Percentiles rank a stretch among this genome's conserved stretches.
phyloP scores from a whole-genome alignment of 1,140 invertebrate genomes.

The Copidosoma floridanum region DNA sequence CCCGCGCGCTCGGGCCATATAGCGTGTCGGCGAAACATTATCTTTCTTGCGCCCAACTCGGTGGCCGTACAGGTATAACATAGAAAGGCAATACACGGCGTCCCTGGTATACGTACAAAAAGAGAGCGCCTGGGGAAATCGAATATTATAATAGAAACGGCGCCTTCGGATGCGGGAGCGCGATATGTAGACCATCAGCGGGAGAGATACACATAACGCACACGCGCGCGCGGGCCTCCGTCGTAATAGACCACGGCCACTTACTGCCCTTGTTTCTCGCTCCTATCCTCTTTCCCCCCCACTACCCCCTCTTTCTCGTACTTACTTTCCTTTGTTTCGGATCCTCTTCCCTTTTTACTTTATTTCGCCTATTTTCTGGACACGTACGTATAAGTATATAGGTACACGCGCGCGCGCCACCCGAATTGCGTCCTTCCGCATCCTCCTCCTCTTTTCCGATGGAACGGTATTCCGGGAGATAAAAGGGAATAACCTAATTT shows the following conservation, averaged over 20 bases:
- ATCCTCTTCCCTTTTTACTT: constrained; percentile 32
- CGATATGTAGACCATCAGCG: no score
- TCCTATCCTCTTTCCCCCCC: no score
- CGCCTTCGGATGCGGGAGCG: neutral
- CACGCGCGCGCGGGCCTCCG: neutral
- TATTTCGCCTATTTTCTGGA: constrained; percentile 11
- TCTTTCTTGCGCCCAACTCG: no score
- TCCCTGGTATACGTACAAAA: no score
- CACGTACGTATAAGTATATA: neutral
- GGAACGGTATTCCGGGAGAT: constrained; percentile 9
- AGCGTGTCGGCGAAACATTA: constrained; percentile 29
- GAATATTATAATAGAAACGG: constrained; percentile 43
- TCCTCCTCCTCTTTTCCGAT: neutral
- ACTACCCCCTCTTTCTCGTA: neutral
- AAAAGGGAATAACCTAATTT: constrained; percentile 25
- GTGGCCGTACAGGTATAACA: no score
- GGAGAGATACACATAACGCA: no score
- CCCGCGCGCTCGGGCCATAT: no score
- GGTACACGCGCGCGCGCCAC: neutral
- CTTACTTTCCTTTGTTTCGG: constrained; percentile 16
- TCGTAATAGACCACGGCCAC: constrained; percentile 8
- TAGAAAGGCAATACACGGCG: constrained; percentile 24
- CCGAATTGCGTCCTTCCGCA: constrained; percentile 20
- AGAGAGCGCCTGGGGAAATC: no score
- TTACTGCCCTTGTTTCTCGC: neutral